Conservation (phyloP, 2,113 vertebrate genomes). For the Numenius arquata region DNA sequence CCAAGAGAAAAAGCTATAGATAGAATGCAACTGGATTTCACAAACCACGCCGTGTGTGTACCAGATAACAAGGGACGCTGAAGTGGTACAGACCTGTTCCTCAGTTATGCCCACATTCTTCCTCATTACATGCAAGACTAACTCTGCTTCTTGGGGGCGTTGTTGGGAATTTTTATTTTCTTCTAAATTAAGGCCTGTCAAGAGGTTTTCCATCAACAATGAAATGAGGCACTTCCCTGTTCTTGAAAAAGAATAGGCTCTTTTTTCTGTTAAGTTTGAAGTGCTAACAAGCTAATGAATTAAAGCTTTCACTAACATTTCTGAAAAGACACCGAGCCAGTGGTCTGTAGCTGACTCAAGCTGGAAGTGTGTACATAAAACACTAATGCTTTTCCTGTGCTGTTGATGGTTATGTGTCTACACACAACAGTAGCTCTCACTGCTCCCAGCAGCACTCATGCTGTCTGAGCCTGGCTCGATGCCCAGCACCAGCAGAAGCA, state of each 20-base stretch:
- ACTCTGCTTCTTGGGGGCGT: neutral
- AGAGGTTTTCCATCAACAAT: neutral
- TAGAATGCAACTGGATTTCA: neutral
- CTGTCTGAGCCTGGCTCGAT: neutral
- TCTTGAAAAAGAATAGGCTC: constrained; percentile 21
- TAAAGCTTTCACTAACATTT: constrained; percentile 24
- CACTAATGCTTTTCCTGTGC: neutral
- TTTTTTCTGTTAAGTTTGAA: constrained; percentile 54
- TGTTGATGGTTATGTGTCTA: neutral
- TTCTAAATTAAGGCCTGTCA: neutral
- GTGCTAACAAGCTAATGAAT: constrained; percentile 57
- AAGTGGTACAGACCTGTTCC: neutral
- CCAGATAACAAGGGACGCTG: neutral
- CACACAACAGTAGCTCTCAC: neutral
- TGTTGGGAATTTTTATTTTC: neutral
- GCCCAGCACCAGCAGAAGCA: neutral
- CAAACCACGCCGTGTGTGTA: neutral
- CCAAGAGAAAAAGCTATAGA: neutral
- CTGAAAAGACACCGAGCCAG: neutral
- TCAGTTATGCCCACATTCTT: neutral
- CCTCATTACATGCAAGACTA: neutral
- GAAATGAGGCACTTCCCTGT: neutral
- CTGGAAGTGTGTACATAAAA: constrained; percentile 50
- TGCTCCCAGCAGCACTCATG: neutral
- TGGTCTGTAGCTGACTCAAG: neutral